Evolutionary conservation across 2,888 invertebrate species (phyloP), one percentile per base, ranked within the genome.

Genomic region (Sphaeridia pumilis): DNA sequence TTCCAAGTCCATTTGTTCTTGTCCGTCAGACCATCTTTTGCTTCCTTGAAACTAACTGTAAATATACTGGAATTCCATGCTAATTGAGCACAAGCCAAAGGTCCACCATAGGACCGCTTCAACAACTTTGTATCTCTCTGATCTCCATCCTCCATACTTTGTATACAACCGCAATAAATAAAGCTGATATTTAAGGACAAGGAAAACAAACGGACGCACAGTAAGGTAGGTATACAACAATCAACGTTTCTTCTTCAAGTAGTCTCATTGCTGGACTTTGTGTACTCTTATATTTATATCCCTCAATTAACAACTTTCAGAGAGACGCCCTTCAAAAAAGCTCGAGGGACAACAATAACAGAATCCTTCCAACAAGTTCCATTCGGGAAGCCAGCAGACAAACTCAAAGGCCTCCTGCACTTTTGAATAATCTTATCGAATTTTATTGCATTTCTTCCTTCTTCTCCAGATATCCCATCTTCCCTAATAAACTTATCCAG

Each of bases 401-500:
- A n/a, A n/a, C n/a, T n/a, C n/a, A n/a, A n/a, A n/a, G n/a, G n/a
- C n/a, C n/a, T n/a, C n/a, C n/a, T n/a, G n/a, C n/a, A n/a, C n/a
- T n/a, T n/a, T n/a, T n/a, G n/a, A n/a, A n/a, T n/a, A n/a, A n/a
- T n/a, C n/a, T n/a, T n/a, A n/a, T n/a, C n/a, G 31, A 14, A 38
- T 38, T 38, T 20, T 20, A 38, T 14, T 31, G 7, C 31, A 7
- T 14, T 31, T 20, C 38, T 20, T 38, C 5, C 38, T 38, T 38
- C 17, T 17, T 20, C n/a, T n/a, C n/a, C n/a, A n/a, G n/a, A n/a
- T n/a, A n/a, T n/a, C n/a, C n/a, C n/a, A n/a, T n/a, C n/a, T n/a
- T n/a, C n/a, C n/a, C n/a, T n/a, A n/a, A n/a, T n/a, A 27, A 17
- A 38, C 36, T 26, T 45, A 51, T 51, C 46, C 21, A 51, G 51